A percentile compares a stretch with the other conserved stretches of the same genome.
phyloP scores from a whole-genome alignment of 2,888 invertebrate genomes.

The Cybosia mesomella region DNA sequence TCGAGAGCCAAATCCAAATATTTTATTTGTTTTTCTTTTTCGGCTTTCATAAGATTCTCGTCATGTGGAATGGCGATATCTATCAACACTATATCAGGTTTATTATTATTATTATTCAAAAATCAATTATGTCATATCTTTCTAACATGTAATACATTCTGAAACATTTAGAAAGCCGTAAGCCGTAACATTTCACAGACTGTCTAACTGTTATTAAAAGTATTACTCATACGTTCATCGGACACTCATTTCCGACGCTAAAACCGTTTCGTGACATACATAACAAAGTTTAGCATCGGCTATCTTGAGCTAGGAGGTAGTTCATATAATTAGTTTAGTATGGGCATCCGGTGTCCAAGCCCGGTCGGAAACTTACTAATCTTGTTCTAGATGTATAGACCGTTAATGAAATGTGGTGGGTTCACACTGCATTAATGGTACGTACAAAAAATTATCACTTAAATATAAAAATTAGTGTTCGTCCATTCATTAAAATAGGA shows the following conservation, averaged over 20 bases:
- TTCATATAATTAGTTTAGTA: slow-evolving; percentile 48
- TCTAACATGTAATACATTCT: neutral
- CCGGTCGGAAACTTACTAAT: slow-evolving; percentile 37
- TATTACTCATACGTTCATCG: neutral
- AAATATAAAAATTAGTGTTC: no score
- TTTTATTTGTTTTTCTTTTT: no score
- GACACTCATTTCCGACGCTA: slow-evolving; percentile 6
- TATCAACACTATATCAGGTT: no score
- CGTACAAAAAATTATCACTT: neutral
- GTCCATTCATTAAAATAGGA: no score
- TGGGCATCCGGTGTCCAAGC: slow-evolving; percentile 52
- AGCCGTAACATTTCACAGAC: neutral
- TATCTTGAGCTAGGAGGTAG: slow-evolving; percentile 29
- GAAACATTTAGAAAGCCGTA: neutral
- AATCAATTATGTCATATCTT: neutral
- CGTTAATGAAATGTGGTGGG: slow-evolving; percentile 19
- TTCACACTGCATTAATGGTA: slow-evolving; percentile 12
- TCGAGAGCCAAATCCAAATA: no score
- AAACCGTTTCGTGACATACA: slow-evolving; percentile 3
- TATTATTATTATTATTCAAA: no score
- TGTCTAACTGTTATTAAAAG: neutral
- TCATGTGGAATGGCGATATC: no score
- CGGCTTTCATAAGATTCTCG: no score
- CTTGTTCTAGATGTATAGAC: slow-evolving; percentile 29
- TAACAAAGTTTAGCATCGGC: slow-evolving; percentile 24